phyloP scores from a whole-genome alignment of 2,113 vertebrate species.

The Corapipo altera region DNA sequence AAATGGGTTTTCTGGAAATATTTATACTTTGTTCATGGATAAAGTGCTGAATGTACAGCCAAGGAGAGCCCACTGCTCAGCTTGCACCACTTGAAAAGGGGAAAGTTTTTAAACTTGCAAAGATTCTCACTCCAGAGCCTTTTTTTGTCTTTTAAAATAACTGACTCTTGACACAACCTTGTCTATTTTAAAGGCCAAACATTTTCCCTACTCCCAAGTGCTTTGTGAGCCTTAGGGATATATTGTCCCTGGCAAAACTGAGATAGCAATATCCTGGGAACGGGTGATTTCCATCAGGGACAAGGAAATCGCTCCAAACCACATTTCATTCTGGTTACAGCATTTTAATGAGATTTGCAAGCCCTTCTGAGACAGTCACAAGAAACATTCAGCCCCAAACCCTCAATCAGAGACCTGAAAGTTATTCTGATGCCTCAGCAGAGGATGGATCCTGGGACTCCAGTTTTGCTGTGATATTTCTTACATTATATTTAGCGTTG shows the following conservation, averaged over 20 bases:
- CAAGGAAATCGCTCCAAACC: constrained; percentile 52
- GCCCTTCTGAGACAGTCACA: background rate
- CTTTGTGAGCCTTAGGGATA: constrained; percentile 48
- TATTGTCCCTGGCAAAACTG: constrained; percentile 50
- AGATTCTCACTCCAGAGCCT: background rate
- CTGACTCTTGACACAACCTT: constrained; percentile 52
- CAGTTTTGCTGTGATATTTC: background rate
- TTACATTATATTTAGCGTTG: constrained; percentile 6
- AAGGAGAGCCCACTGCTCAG: constrained; percentile 20
- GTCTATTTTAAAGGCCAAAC: constrained; percentile 52
- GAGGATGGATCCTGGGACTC: background rate
- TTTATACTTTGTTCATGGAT: constrained; percentile 33
- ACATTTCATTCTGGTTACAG: constrained; percentile 54
- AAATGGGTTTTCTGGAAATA: constrained; percentile 59
- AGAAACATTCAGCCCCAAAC: background rate
- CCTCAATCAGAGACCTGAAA: background rate
- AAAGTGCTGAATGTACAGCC: constrained; percentile 44
- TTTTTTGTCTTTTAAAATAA: constrained; percentile 28
- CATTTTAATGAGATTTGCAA: constrained; percentile 53
- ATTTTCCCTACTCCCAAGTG: constrained; percentile 46
- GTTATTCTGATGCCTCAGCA: background rate
- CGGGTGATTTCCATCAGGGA: constrained; percentile 46
- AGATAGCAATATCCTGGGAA: constrained; percentile 57
- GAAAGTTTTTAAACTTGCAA: constrained; percentile 19
- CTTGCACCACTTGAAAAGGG: constrained; percentile 15